Evolutionary conservation across 2,113 vertebrate species (phyloP).

Genomic region (Cavia aperea): DNA sequence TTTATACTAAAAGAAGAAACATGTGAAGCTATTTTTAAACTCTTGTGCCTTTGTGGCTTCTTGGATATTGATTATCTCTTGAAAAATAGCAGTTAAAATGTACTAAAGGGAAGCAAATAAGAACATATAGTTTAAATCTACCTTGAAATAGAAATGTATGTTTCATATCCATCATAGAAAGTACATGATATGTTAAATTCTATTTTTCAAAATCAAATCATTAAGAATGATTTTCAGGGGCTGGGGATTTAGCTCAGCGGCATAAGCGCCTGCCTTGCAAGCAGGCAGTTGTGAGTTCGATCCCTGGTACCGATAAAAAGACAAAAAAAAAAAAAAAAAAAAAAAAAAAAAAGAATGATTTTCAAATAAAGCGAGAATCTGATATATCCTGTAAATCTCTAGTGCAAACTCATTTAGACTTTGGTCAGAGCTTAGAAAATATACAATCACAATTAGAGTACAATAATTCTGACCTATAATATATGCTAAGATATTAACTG

Average conservation of each 20-base stretch:
- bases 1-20: slow-evolving; percentile 59
- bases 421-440: slow-evolving; percentile 37
- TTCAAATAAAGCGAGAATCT: slow-evolving; percentile 31
- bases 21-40: slow-evolving; percentile 54
- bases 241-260: no score
- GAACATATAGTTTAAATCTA: slow-evolving; percentile 54
- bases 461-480: neutral
- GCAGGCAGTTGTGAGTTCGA: no score
- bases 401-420: slow-evolving; percentile 5
- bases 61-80: slow-evolving; percentile 47
- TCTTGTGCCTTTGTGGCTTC: neutral
- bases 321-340: no score
- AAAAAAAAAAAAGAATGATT: neutral
- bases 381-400: slow-evolving; percentile 42
- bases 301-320: no score
- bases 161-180: slow-evolving; percentile 54
- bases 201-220: slow-evolving; percentile 54
- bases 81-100: slow-evolving; percentile 48
- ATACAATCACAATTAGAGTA: slow-evolving; percentile 22
- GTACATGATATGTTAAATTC: slow-evolving; percentile 53
- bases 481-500: slow-evolving; percentile 12
- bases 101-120: slow-evolving; percentile 47
- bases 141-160: slow-evolving; percentile 52
- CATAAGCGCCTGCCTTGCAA: no score
- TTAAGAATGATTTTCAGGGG: slow-evolving; percentile 38